A percentile compares a stretch with the other conserved stretches of the same genome.
Evolutionary conservation across 2,113 vertebrate species (phyloP).

Genomic region (Redunca redunca): DNA sequence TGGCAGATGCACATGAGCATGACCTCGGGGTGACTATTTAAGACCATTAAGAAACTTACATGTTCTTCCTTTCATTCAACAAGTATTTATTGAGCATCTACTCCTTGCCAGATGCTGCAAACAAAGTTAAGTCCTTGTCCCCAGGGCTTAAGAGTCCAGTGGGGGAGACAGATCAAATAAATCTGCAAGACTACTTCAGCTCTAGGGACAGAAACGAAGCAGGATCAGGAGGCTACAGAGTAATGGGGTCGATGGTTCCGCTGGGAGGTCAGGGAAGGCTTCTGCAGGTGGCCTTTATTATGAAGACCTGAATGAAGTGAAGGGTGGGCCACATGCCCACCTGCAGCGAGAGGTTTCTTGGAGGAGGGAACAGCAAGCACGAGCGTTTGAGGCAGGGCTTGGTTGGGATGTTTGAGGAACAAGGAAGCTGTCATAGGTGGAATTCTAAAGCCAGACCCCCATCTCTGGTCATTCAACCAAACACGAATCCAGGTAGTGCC

Average conservation of each 20-base stretch:
- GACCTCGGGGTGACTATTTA: background rate
- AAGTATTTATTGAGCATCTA: background rate
- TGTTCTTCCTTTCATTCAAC: background rate
- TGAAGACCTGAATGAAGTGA: background rate
- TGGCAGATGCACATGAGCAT: background rate
- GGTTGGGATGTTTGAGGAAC: background rate
- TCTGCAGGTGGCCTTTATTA: background rate
- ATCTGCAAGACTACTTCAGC: too few relatives aligned
- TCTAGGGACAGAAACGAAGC: background rate
- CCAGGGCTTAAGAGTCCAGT: background rate
- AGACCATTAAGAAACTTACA: background rate
- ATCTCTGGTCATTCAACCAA: background rate
- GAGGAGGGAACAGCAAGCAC: background rate
- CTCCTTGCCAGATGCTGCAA: background rate
- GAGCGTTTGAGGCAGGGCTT: background rate
- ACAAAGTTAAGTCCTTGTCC: background rate
- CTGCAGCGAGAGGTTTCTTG: background rate
- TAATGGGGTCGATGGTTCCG: fast-evolving
- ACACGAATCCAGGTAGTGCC: background rate
- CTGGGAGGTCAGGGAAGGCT: background rate
- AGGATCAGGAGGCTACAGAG: background rate
- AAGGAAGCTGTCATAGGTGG: background rate
- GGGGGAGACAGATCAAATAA: background rate
- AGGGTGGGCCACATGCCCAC: background rate
- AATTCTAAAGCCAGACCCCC: background rate